These are phyloP conservation scores for Peromyscus nudipes DNA, from an alignment of 2,797 vertebrate genomes.

Conservation along the genomic window DNA sequence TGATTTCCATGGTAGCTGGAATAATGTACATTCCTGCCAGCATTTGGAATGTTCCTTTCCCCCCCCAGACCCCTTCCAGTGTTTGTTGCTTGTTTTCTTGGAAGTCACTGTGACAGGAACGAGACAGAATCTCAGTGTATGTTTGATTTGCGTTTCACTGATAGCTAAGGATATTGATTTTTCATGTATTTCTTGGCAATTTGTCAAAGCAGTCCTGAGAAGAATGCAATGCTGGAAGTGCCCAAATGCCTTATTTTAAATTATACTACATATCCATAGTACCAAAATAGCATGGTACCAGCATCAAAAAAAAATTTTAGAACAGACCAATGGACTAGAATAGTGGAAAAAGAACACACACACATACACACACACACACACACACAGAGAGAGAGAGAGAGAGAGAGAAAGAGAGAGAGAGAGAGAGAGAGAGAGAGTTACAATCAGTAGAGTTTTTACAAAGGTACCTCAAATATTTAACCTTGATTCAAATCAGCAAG, in stretches of 20 bases:
- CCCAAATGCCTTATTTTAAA: neutral
- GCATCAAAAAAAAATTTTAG: neutral
- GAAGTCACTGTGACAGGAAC: neutral
- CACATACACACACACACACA: neutral
- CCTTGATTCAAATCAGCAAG: neutral
- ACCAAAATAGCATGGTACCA: neutral
- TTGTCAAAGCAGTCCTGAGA: neutral
- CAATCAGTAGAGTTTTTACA: neutral
- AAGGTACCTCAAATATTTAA: neutral
- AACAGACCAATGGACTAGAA: neutral
- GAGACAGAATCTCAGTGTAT: neutral
- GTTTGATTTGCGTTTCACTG: neutral
- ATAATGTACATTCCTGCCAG: neutral
- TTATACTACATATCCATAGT: neutral
- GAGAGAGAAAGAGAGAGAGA: neutral
- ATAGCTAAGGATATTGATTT: conserved; percentile 20
- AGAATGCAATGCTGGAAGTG: neutral
- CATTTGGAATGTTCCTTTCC: neutral
- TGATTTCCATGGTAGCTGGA: neutral
- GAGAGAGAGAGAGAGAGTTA: neutral
- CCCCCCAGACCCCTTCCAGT: neutral
- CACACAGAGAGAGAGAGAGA: neutral
- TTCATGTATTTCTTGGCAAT: neutral
- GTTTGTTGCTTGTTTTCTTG: neutral
- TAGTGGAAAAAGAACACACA: neutral